These are phyloP conservation scores for Micronycteris hirsuta DNA, from an alignment of 2,113 vertebrate genomes.

Conservation along the genomic window DNA sequence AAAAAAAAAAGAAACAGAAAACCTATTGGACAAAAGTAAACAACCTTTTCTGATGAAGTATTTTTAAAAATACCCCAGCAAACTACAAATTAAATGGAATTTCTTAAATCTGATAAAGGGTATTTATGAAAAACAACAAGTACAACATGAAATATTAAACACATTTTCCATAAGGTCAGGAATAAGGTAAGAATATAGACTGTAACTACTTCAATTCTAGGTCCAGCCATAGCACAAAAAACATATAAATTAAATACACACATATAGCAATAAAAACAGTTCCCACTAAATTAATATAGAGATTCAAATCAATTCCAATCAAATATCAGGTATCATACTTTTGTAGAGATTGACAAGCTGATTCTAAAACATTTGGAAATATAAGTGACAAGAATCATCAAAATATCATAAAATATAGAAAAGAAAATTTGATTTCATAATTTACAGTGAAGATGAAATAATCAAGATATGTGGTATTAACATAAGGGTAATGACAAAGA, in stretches of 20 bases:
- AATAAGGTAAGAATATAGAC: neutral
- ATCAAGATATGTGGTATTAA: neutral
- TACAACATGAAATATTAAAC: neutral
- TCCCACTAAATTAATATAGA: neutral
- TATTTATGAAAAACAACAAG: neutral
- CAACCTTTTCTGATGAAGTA: neutral
- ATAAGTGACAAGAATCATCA: neutral
- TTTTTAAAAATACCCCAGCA: neutral
- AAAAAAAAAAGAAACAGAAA: neutral
- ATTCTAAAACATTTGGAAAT: neutral
- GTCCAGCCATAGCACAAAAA: neutral
- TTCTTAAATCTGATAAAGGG: neutral
- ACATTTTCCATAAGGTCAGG: neutral
- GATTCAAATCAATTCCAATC: neutral
- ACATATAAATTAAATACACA: neutral
- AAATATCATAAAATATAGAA: neutral
- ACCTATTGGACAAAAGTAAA: neutral
- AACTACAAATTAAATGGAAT: neutral
- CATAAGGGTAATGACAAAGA: neutral
- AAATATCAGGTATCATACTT: neutral
- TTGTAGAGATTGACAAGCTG: neutral
- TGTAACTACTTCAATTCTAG: neutral
- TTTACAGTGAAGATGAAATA: neutral
- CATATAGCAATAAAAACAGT: neutral
- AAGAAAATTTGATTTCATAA: neutral